These are phyloP conservation scores for Columba livia DNA, from an alignment of 2,113 vertebrate species.

Conservation along the genomic window DNA sequence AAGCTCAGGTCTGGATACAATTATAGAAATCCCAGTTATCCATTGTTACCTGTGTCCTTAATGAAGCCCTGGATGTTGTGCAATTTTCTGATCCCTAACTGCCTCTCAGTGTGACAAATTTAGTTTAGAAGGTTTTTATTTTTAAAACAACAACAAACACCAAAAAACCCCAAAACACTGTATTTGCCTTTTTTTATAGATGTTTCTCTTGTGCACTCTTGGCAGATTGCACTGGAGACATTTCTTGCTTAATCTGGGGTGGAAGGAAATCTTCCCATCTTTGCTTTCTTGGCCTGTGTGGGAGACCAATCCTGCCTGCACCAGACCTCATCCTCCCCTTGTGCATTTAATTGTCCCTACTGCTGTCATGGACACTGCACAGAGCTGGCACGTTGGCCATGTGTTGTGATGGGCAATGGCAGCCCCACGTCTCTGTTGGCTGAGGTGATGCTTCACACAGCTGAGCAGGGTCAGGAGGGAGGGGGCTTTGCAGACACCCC, in stretches of 20 bases:
- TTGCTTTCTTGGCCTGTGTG: not conserved
- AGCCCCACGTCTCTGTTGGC: not conserved
- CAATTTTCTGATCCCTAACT: not conserved
- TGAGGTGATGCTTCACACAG: not conserved
- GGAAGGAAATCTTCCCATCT: not conserved
- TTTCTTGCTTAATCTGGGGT: not conserved
- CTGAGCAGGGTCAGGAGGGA: not conserved
- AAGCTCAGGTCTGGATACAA: not conserved
- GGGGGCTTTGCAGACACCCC: not conserved
- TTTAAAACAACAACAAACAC: not conserved
- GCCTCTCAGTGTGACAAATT: not conserved
- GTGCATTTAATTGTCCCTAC: not conserved
- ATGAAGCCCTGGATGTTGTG: not conserved
- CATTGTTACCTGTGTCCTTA: not conserved
- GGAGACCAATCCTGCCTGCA: not conserved
- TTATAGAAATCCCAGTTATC: not conserved
- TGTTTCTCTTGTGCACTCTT: not conserved
- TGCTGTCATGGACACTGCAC: rapidly evolving
- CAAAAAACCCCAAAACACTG: not conserved
- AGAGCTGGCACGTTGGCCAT: not conserved
- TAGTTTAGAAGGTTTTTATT: not conserved
- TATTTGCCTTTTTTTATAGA: not conserved
- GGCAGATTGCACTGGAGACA: not conserved
- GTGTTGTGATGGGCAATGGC: rapidly evolving
- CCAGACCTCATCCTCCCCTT: not conserved